Evolutionary conservation across 2,888 invertebrate genomes (phyloP).

Genomic region (Emmelina monodactyla): DNA sequence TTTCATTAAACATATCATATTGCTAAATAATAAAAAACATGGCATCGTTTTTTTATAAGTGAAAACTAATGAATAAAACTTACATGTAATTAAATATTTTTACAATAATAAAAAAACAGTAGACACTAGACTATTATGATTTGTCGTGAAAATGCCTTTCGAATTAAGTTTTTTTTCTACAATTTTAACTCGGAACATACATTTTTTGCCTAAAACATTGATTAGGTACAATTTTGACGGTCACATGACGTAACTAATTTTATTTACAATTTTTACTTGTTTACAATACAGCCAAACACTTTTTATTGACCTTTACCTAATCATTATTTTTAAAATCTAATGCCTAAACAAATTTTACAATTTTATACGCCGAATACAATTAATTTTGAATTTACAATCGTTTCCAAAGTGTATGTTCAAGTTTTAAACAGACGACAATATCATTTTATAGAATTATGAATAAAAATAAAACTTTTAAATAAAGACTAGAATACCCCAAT

Average conservation of each 20-base stretch:
- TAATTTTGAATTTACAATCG: conserved; percentile 25
- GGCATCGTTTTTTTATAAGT: conserved; percentile 50
- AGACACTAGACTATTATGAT: conserved; percentile 5
- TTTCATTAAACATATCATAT: conserved; percentile 55
- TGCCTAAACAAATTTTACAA: conserved; percentile 52
- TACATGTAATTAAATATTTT: conserved; percentile 20
- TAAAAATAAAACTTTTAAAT: not conserved
- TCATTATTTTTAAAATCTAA: conserved; percentile 36
- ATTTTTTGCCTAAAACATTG: conserved; percentile 38
- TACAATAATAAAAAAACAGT: conserved; percentile 14
- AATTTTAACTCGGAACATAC: conserved; percentile 1
- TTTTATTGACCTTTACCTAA: conserved; percentile 57
- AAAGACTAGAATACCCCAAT: conserved; percentile 59
- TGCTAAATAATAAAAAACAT: conserved; percentile 57
- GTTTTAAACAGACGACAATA: conserved; percentile 21
- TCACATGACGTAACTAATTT: conserved; percentile 59
- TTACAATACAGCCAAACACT: conserved; percentile 53
- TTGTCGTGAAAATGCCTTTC: conserved; percentile 11
- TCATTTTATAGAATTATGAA: not conserved
- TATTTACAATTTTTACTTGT: conserved; percentile 30
- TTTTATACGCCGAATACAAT: conserved; percentile 39
- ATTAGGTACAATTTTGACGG: conserved; percentile 43
- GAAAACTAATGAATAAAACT: conserved; percentile 24
- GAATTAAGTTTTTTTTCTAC: not conserved
- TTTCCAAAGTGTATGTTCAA: conserved; percentile 22